These are phyloP conservation scores for Patagioenas fasciata DNA, from an alignment of 2,113 vertebrate species.

Conservation along the genomic window DNA sequence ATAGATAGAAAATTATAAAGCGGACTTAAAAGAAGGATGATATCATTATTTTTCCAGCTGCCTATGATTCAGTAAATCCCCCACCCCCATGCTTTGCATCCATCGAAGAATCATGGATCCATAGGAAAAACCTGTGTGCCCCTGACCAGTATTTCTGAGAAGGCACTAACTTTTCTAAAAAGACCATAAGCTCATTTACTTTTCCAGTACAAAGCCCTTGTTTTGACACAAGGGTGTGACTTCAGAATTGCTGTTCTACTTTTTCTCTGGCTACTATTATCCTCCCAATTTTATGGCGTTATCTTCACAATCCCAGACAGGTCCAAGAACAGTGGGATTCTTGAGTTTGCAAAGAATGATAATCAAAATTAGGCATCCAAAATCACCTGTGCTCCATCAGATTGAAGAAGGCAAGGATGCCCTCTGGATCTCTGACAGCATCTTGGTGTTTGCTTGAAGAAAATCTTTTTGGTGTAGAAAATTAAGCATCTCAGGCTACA, in stretches of 20 bases:
- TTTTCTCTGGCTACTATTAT: not conserved
- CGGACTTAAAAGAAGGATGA: not conserved
- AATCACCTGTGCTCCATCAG: accelerated
- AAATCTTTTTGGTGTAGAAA: not conserved
- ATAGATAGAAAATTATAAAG: not conserved
- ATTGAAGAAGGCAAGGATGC: not conserved
- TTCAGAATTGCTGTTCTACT: not conserved
- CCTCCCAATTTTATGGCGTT: not conserved
- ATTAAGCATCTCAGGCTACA: not conserved
- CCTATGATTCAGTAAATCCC: not conserved
- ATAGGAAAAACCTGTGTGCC: not conserved
- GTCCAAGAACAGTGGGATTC: not conserved
- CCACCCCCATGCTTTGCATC: not conserved
- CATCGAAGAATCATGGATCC: not conserved
- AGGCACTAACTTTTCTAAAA: not conserved
- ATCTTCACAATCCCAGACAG: not conserved
- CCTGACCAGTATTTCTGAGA: not conserved
- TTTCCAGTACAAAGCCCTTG: not conserved
- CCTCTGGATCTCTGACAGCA: not conserved
- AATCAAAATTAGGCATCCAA: not conserved
- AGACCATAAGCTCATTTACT: not conserved
- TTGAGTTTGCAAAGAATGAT: not conserved
- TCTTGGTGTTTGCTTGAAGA: not conserved
- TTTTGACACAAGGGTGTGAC: not conserved
- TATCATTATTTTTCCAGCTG: not conserved